Percentiles rank a stretch among this genome's conserved stretches.
These are phyloP conservation scores for Nineta flava DNA, from an alignment of 2,888 invertebrate species.

Conservation along the genomic window DNA sequence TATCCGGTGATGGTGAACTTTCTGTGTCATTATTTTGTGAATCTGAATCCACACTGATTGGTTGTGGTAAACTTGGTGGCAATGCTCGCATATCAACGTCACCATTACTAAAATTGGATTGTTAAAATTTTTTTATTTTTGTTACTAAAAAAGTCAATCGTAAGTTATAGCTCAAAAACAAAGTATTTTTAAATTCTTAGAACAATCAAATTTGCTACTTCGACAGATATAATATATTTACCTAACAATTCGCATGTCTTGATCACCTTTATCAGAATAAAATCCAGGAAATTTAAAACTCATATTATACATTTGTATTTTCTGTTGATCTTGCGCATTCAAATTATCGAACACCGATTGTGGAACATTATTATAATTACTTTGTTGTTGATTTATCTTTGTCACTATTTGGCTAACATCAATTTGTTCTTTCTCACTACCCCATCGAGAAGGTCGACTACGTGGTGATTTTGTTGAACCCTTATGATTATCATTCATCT, in stretches of 20 bases:
- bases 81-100: constrained; percentile 29
- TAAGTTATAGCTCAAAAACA: too few species aligned
- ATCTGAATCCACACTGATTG: not conserved
- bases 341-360: constrained; percentile 8
- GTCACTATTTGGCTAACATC: not conserved
- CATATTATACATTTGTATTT: constrained; percentile 11
- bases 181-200: too few species aligned
- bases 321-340: constrained; percentile 11
- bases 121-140: not conserved
- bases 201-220: too few species aligned
- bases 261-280: constrained; percentile 23
- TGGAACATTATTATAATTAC: not conserved
- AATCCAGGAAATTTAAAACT: constrained; percentile 19
- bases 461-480: constrained; percentile 11
- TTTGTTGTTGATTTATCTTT: not conserved
- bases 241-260: constrained; percentile 25
- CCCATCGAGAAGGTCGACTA: constrained; percentile 26
- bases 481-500: not conserved
- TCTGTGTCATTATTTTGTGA: not conserved
- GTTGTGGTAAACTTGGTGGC: constrained; percentile 7
- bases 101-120: constrained; percentile 22
- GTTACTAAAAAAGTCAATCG: too few species aligned
- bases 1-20: not conserved
- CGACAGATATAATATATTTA: too few species aligned
- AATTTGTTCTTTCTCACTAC: constrained; percentile 11